Percentiles rank a stretch among this genome's conserved stretches.
These are phyloP conservation scores for Pterocles orientalis DNA, from an alignment of 2,113 vertebrate genomes.

Conservation along the genomic window DNA sequence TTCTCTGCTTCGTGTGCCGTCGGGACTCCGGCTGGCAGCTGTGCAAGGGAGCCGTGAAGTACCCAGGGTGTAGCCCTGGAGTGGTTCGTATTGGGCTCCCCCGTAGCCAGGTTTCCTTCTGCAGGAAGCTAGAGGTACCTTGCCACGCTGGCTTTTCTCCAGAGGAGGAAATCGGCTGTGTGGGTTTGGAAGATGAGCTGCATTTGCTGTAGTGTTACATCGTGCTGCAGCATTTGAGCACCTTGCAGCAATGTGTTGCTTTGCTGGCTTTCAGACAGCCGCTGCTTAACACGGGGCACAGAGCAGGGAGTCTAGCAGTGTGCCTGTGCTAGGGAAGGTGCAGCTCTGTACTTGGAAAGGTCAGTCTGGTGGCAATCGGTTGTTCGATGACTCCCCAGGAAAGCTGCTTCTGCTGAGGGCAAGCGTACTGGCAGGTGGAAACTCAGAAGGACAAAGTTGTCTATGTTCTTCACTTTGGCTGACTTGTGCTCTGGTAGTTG, in stretches of 20 bases:
- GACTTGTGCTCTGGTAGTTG: background rate
- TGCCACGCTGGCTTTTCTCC: rapidly evolving
- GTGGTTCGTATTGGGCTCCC: background rate
- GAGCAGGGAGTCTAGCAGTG: background rate
- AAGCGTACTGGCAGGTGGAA: background rate
- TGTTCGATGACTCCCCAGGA: background rate
- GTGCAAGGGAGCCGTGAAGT: rapidly evolving
- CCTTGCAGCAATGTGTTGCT: rapidly evolving
- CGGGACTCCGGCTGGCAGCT: background rate
- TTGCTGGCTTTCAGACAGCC: background rate
- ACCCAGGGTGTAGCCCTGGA: rapidly evolving
- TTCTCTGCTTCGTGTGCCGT: rapidly evolving
- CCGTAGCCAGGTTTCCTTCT: background rate
- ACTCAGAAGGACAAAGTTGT: background rate
- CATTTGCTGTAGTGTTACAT: rapidly evolving
- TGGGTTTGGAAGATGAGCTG: background rate
- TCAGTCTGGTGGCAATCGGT: background rate
- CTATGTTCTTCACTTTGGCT: background rate
- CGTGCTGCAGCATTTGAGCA: rapidly evolving
- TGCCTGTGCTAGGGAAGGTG: rapidly evolving
- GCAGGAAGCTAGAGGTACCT: background rate
- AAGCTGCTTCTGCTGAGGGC: background rate
- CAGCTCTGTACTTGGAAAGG: background rate
- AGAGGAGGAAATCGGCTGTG: rapidly evolving
- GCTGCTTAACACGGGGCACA: rapidly evolving